phyloP scores from a whole-genome alignment of 92 coral and sea anemone species.

The Micromussa lordhowensis region DNA sequence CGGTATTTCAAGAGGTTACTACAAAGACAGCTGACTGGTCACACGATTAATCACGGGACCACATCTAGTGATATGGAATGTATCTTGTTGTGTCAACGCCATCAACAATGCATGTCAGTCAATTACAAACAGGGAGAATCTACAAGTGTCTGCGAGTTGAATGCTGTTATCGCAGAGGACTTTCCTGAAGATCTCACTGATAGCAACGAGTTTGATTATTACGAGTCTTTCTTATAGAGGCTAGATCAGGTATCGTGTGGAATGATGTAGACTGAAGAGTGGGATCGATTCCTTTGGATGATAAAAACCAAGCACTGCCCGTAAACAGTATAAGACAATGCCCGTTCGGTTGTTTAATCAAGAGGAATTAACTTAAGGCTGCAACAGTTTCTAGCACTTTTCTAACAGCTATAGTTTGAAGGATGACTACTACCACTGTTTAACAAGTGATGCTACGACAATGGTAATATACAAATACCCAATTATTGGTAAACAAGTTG shows the following conservation, averaged over 20 bases:
- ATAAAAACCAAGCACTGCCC: too few relatives aligned
- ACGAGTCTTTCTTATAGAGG: constrained; percentile 19
- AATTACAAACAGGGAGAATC: constrained; percentile 1
- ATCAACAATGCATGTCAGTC: constrained; percentile 26
- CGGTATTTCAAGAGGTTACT: constrained; percentile 24
- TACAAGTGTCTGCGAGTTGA: constrained; percentile 52
- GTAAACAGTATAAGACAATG: neutral
- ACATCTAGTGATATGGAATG: constrained; percentile 38
- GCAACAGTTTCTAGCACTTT: too few relatives aligned
- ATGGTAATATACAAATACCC: too few relatives aligned
- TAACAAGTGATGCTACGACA: too few relatives aligned
- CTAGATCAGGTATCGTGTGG: neutral
- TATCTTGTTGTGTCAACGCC: constrained; percentile 13
- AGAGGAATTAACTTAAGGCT: neutral
- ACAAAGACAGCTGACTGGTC: constrained; percentile 12
- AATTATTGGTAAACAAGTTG: too few relatives aligned
- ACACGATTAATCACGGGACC: constrained; percentile 4
- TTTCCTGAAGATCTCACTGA: constrained; percentile 34
- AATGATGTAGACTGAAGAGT: neutral
- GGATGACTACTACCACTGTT: too few relatives aligned
- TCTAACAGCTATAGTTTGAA: too few relatives aligned
- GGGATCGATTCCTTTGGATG: neutral
- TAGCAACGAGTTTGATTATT: constrained; percentile 30
- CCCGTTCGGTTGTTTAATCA: neutral
- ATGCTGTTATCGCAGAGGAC: constrained; percentile 32